These are phyloP conservation scores for Batillaria attramentaria DNA, from an alignment of 1,140 invertebrate genomes.

Conservation along the genomic window DNA sequence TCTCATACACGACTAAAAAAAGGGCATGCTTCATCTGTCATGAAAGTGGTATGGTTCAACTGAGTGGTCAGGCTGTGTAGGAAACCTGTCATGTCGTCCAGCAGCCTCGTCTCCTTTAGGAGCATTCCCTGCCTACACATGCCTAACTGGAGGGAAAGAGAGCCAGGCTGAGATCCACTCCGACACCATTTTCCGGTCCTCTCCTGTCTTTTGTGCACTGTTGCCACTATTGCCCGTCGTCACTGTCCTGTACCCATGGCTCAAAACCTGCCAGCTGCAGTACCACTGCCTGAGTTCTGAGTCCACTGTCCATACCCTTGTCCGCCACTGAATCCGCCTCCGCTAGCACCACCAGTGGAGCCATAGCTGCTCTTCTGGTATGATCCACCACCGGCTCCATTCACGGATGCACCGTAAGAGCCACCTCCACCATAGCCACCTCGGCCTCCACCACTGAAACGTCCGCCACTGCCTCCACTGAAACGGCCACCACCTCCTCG, in stretches of 20 bases:
- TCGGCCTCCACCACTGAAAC: slow-evolving; percentile 26
- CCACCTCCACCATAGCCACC: slow-evolving; percentile 32
- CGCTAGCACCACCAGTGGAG: slow-evolving; percentile 1
- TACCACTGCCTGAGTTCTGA: neutral
- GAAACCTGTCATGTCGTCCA: too few species aligned
- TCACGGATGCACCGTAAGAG: slow-evolving; percentile 8
- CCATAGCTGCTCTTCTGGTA: neutral
- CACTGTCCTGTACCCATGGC: neutral
- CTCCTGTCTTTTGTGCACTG: neutral
- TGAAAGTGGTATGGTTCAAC: too few species aligned
- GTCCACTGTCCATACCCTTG: slow-evolving; percentile 6
- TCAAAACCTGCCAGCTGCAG: neutral
- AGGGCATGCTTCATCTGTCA: too few species aligned
- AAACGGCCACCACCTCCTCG: slow-evolving; percentile 21
- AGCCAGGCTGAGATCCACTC: too few species aligned
- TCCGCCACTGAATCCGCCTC: neutral
- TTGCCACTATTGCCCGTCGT: neutral
- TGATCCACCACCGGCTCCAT: too few species aligned
- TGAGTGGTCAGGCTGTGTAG: too few species aligned
- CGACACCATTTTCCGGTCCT: too few species aligned
- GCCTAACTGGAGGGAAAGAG: slow-evolving; percentile 1
- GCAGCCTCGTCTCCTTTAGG: too few species aligned
- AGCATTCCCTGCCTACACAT: neutral
- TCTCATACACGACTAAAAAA: too few species aligned
- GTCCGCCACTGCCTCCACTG: slow-evolving; percentile 3